Base-by-base conservation (phyloP, 92 coral and sea anemone genomes). In the Phymanthus crucifer region DNA sequence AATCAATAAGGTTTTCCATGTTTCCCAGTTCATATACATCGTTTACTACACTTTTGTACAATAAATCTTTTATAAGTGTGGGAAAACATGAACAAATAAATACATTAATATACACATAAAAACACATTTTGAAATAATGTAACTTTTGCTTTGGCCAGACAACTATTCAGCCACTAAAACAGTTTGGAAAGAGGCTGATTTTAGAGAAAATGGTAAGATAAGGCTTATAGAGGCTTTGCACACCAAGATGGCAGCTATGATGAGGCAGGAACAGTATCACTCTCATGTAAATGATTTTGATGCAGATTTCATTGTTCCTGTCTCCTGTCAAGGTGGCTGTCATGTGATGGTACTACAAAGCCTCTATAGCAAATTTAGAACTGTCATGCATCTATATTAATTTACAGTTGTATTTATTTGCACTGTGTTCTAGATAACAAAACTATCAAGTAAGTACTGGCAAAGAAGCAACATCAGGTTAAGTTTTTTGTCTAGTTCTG, bases 1-100 rank as follows among this genome's bases (percentile, higher is more conserved):
- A 52, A 52, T 52, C 18, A 52, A 52, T 52, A 24, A 13, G 4
- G 5, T 18, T 52, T 52, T 23, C 61, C 61, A 13, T 52, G 61
- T 52, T 52, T n/a, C 61, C 61, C 61, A 52, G 61, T 52, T 52
- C 61, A 52, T 52, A 17, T 52, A n/a, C n/a, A n/a, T n/a, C 61
- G 13, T 52, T 52, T 52, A 52, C 21, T 52, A 12, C 21, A 52
- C 61, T 23, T n/a, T n/a, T n/a, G n/a, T n/a, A n/a, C n/a, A n/a
- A n/a, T n/a, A n/a, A n/a, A n/a, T n/a, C n/a, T n/a, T n/a, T n/a
- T n/a, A n/a, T n/a, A 52, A 52, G 61, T 52, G 61, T 52, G 19
- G 12, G 19, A 52, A 52, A 52, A 52, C 61, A 52, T 13, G 61
- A 52, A 52, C 61, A 52, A 52, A 52, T 52, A 52, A 2, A 52